Evolutionary conservation across 2,113 vertebrate genomes (phyloP).

Genomic region (Malurus alboscapulatus): DNA sequence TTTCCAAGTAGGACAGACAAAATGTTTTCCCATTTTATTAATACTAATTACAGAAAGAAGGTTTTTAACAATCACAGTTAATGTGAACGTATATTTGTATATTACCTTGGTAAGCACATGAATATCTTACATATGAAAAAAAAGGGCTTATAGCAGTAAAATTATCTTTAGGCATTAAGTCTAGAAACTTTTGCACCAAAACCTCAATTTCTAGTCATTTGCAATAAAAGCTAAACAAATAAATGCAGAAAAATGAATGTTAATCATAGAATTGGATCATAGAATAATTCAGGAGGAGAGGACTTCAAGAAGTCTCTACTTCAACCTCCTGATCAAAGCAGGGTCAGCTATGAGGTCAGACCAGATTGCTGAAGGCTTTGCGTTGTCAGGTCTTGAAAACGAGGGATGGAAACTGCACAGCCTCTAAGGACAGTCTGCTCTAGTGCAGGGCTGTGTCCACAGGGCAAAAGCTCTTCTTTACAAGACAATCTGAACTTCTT

Average conservation of each 20-base stretch:
- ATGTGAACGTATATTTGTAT: background rate
- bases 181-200: background rate
- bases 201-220: background rate
- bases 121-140: background rate
- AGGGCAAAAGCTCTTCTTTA: background rate
- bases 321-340: background rate
- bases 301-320: background rate
- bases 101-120: background rate
- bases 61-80: background rate
- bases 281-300: background rate
- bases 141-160: background rate
- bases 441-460: background rate
- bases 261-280: background rate
- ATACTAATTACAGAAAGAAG: background rate
- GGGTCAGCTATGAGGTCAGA: background rate
- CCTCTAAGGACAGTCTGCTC: background rate
- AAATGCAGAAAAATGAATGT: background rate
- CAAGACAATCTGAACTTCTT: fast-evolving
- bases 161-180: background rate
- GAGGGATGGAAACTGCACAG: background rate
- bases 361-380: background rate
- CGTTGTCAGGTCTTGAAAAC: background rate
- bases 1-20: background rate
- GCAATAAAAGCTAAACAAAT: background rate
- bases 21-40: background rate